Conservation (phyloP, 2,888 invertebrate species). For the Fabriciana adippe region DNA sequence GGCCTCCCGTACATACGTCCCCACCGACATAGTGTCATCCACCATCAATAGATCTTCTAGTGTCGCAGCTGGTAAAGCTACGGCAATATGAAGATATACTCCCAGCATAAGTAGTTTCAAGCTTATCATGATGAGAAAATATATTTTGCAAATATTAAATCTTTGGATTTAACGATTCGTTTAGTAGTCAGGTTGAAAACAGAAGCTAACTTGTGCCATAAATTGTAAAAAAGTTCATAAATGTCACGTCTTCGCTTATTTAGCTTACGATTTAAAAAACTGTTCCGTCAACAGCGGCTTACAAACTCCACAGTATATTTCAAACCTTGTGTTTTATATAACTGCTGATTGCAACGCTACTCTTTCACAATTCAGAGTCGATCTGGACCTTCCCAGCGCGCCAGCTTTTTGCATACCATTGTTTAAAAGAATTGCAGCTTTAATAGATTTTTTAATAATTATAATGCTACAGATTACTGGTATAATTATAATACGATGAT, state of each 20-base stretch:
- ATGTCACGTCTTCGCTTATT: conserved; percentile 22
- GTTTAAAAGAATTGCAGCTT: conserved; percentile 8
- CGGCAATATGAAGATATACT: conserved; percentile 52
- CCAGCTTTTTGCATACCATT: conserved; percentile 21
- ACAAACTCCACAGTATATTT: conserved; percentile 57
- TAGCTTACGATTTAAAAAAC: conserved; percentile 45
- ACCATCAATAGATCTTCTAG: conserved; percentile 66
- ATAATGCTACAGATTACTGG: conserved; percentile 4
- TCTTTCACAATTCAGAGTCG: conserved; percentile 61
- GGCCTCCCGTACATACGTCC: conserved; percentile 81
- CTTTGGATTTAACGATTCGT: background rate
- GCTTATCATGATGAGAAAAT: conserved; percentile 51
- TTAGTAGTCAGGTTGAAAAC: background rate
- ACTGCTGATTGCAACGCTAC: conserved; percentile 59
- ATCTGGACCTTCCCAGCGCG: conserved; percentile 11
- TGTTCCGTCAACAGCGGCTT: conserved; percentile 49
- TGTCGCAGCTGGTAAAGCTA: conserved; percentile 54
- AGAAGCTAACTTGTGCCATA: conserved; percentile 1
- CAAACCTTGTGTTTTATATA: conserved; percentile 73
- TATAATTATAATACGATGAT: background rate
- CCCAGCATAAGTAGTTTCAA: conserved; percentile 54
- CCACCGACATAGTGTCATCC: conserved; percentile 80
- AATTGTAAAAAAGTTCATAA: conserved; percentile 26
- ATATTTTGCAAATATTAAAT: background rate
- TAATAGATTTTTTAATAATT: conserved; percentile 4